phyloP scores from a whole-genome alignment of 2,888 invertebrate genomes.

The Taphrorychus bicolor region DNA sequence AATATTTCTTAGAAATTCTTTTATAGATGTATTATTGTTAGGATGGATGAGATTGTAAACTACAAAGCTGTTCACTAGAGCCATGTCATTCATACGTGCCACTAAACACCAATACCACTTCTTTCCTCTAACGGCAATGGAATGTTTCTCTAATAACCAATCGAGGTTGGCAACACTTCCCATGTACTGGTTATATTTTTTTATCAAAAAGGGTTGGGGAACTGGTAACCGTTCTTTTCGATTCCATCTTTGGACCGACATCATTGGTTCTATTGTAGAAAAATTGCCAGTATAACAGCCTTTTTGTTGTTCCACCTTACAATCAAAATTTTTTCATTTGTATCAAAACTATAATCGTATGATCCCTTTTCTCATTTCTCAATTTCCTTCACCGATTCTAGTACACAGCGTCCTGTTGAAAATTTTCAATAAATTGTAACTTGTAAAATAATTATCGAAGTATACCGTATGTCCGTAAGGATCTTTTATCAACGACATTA shows the following conservation, averaged over 20 bases:
- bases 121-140: slow-evolving; percentile 38
- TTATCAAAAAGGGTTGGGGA: slow-evolving; percentile 29
- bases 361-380: slow-evolving; percentile 23
- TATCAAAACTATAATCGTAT: slow-evolving; percentile 26
- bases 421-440: slow-evolving; percentile 21
- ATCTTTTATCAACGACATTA: slow-evolving; percentile 30
- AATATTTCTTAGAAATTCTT: neutral
- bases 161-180: slow-evolving; percentile 43
- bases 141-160: slow-evolving; percentile 42
- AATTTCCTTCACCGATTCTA: slow-evolving; percentile 11
- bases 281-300: slow-evolving; percentile 37
- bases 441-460: slow-evolving; percentile 38
- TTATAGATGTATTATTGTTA: neutral
- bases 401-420: slow-evolving; percentile 25
- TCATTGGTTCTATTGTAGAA: slow-evolving; percentile 20
- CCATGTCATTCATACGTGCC: too few relatives aligned
- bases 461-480: slow-evolving; percentile 32
- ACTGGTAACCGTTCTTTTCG: slow-evolving; percentile 8
- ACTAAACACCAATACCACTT: slow-evolving; percentile 44
- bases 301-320: slow-evolving; percentile 37
- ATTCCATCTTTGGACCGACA: slow-evolving; percentile 27
- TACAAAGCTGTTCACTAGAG: neutral
- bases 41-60: neutral
- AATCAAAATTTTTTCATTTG: slow-evolving; percentile 23
- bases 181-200: slow-evolving; percentile 38